phyloP scores from a whole-genome alignment of 2,888 invertebrate genomes.

The Calliphora vomitoria region DNA sequence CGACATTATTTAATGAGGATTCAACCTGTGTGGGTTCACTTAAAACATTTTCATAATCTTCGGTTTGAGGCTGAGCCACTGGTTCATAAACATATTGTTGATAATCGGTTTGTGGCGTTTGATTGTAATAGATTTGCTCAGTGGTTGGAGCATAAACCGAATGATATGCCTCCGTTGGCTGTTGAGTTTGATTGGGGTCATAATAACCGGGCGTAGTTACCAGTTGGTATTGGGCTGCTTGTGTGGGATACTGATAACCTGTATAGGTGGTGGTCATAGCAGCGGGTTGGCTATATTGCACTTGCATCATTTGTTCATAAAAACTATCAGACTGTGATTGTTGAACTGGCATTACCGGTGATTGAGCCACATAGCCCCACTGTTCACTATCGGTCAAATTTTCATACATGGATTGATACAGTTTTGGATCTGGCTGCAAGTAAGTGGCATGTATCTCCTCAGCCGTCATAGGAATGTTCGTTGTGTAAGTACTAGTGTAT shows the following conservation, averaged over 20 bases:
- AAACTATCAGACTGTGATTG: constrained; percentile 77
- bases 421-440: constrained; percentile 80
- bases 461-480: constrained; percentile 79
- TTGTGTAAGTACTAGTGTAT: constrained; percentile 51
- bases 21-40: constrained; percentile 75
- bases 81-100: constrained; percentile 70
- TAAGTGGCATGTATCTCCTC: constrained; percentile 82
- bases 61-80: constrained; percentile 24
- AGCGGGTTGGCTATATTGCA: constrained; percentile 79
- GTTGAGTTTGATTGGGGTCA: constrained; percentile 72
- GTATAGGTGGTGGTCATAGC: constrained; percentile 71
- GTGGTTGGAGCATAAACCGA: constrained; percentile 71
- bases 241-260: constrained; percentile 78
- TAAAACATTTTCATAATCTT: constrained; percentile 56
- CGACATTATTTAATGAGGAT: constrained; percentile 76
- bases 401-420: constrained; percentile 82
- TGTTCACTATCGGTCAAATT: constrained; percentile 81
- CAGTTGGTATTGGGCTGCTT: constrained; percentile 80
- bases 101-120: constrained; percentile 73
- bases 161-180: constrained; percentile 78
- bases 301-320: constrained; percentile 82
- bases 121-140: constrained; percentile 78
- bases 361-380: constrained; percentile 76
- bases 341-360: constrained; percentile 46
- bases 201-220: constrained; percentile 79